Evolutionary conservation across 2,113 vertebrate genomes (phyloP).

Genomic region (Plotosus lineatus): DNA sequence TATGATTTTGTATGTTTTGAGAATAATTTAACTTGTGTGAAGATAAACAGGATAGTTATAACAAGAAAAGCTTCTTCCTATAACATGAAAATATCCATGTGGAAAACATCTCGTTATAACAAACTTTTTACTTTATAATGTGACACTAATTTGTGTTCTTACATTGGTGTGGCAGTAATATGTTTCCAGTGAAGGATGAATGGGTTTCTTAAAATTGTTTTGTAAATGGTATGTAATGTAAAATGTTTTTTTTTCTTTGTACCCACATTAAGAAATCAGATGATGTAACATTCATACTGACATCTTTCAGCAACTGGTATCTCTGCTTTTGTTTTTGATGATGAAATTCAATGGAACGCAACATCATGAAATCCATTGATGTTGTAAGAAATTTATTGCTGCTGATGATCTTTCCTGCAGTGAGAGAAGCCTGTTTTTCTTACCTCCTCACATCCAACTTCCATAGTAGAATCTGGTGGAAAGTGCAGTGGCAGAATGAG

Average conservation of each 20-base stretch:
- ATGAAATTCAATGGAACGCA: not conserved
- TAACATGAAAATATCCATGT: too few species aligned
- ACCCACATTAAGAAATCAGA: not conserved
- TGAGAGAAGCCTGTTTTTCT: not conserved
- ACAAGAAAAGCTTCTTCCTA: too few species aligned
- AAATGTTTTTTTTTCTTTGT: not conserved
- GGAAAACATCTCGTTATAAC: too few species aligned
- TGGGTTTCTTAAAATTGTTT: too few species aligned
- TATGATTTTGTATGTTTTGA: too few species aligned
- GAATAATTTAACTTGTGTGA: too few species aligned
- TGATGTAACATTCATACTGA: not conserved
- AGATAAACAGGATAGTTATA: too few species aligned
- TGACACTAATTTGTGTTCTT: too few species aligned
- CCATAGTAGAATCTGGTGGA: not conserved
- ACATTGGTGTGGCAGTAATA: too few species aligned
- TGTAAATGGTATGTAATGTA: too few species aligned
- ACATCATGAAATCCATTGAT: constrained; percentile 8
- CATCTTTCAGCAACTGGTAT: not conserved
- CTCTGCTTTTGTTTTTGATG: not conserved
- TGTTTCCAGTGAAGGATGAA: too few species aligned
- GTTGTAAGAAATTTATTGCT: not conserved
- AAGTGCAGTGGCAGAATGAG: constrained; percentile 12
- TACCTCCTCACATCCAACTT: not conserved
- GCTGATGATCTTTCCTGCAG: not conserved
- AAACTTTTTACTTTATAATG: too few species aligned